Percentiles rank a stretch among this genome's conserved stretches.
Evolutionary conservation across 2,113 vertebrate species (phyloP).

Genomic region (Gobius niger): DNA sequence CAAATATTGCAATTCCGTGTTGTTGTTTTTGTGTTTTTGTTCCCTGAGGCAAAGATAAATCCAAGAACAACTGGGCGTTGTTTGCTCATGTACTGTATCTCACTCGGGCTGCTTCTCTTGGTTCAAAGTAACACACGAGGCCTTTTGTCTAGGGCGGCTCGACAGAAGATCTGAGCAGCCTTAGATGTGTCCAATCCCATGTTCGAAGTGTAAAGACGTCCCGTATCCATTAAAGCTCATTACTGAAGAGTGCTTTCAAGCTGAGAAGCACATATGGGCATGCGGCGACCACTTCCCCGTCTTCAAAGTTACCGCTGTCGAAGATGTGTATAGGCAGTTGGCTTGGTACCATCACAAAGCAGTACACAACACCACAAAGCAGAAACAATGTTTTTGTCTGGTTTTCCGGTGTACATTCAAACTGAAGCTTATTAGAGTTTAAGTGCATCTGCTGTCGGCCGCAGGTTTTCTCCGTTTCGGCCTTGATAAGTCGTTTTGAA

Average conservation of each 20-base stretch:
- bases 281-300: conserved; percentile 13
- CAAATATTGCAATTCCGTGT: too few species aligned
- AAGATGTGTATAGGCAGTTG: too few species aligned
- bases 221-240: conserved; percentile 38
- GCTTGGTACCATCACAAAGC: too few species aligned
- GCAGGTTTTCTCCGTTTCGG: too few species aligned
- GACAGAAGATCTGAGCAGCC: conserved; percentile 55
- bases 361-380: too few species aligned
- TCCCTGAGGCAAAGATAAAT: too few species aligned
- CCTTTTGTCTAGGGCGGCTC: conserved; percentile 50
- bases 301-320: conserved; percentile 2
- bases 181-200: conserved; percentile 60
- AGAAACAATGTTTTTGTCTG: too few species aligned
- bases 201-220: conserved; percentile 39
- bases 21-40: too few species aligned
- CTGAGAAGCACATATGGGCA: conserved; percentile 29
- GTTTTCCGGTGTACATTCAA: background rate
- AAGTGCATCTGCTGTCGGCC: background rate
- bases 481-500: background rate
- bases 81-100: too few species aligned
- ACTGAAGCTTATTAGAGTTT: background rate
- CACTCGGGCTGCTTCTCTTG: too few species aligned
- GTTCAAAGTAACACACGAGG: conserved; percentile 22
- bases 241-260: conserved; percentile 60
- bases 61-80: too few species aligned